These are phyloP conservation scores for Avahi laniger DNA, from an alignment of 2,797 vertebrate species.

Conservation along the genomic window DNA sequence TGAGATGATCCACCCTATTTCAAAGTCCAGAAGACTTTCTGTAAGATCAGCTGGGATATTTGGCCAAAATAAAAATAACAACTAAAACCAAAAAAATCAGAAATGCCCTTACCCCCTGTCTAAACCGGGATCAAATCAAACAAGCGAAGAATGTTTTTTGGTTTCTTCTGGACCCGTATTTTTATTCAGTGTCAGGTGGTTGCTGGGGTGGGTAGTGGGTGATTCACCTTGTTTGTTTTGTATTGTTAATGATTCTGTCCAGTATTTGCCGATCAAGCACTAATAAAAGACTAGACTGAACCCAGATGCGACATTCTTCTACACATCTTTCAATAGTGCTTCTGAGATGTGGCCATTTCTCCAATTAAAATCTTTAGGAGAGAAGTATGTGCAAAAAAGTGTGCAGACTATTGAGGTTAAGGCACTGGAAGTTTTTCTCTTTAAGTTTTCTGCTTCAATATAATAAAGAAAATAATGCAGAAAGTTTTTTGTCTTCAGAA, in stretches of 20 bases:
- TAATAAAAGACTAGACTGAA: slow-evolving; percentile 64
- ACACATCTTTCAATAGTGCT: slow-evolving; percentile 59
- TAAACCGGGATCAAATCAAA: slow-evolving; percentile 78
- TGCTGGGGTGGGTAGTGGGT: not conserved
- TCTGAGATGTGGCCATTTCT: slow-evolving; percentile 59
- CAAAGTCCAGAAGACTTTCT: slow-evolving; percentile 76
- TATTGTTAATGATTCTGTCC: slow-evolving; percentile 74
- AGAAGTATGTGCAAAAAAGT: slow-evolving; percentile 31
- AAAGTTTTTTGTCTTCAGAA: slow-evolving; percentile 88
- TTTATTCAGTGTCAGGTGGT: slow-evolving; percentile 64
- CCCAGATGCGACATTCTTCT: slow-evolving; percentile 80
- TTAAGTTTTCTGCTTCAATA: slow-evolving; percentile 75
- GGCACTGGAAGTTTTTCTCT: slow-evolving; percentile 74
- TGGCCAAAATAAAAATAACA: slow-evolving; percentile 65
- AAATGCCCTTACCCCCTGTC: slow-evolving; percentile 48
- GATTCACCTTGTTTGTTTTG: slow-evolving; percentile 77
- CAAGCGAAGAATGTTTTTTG: slow-evolving; percentile 77
- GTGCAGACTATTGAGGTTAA: not conserved
- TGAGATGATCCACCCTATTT: slow-evolving; percentile 84
- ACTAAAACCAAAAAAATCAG: not conserved
- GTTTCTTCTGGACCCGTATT: slow-evolving; percentile 72
- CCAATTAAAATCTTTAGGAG: slow-evolving; percentile 41
- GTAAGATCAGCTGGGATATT: slow-evolving; percentile 80
- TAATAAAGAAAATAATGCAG: slow-evolving; percentile 79
- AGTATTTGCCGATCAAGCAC: slow-evolving; percentile 65